Conservation (phyloP, 2,113 vertebrate species). For the Maccullochella peelii region DNA sequence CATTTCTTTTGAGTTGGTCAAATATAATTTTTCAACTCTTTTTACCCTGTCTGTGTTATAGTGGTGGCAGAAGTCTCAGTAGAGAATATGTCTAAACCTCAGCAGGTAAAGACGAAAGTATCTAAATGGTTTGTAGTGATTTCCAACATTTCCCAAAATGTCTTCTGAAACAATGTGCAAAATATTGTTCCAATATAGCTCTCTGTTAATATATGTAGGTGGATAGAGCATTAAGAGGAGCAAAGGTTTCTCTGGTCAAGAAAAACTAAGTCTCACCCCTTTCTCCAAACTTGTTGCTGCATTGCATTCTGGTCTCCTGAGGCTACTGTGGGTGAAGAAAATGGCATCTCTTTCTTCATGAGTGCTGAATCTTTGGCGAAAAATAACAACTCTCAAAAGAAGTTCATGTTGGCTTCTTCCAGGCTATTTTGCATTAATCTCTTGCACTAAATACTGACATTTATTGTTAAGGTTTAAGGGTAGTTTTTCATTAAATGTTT, state of each 20-base stretch:
- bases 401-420: not conserved
- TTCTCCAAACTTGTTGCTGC: slow-evolving; percentile 8
- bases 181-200: slow-evolving; percentile 3
- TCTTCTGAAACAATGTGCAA: slow-evolving; percentile 15
- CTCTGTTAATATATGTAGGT: slow-evolving; percentile 10
- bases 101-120: not conserved
- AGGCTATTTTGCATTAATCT: not conserved
- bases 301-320: slow-evolving; percentile 13
- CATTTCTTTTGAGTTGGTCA: not conserved
- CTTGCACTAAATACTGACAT: not conserved
- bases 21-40: not conserved
- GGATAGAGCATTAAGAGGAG: slow-evolving; percentile 21
- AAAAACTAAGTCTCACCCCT: slow-evolving; percentile 18
- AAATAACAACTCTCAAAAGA: slow-evolving; percentile 4
- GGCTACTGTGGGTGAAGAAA: slow-evolving; percentile 10
- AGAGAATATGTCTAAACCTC: not conserved
- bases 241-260: slow-evolving; percentile 20
- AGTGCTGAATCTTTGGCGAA: not conserved
- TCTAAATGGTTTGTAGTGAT: slow-evolving; percentile 6
- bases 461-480: not conserved
- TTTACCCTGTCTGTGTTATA: not conserved
- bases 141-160: slow-evolving; percentile 11
- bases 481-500: not conserved
- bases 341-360: not conserved
- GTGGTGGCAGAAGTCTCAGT: slow-evolving; percentile 1